phyloP scores from a whole-genome alignment of 1,140 invertebrate species.

The Drosophila aff. region DNA sequence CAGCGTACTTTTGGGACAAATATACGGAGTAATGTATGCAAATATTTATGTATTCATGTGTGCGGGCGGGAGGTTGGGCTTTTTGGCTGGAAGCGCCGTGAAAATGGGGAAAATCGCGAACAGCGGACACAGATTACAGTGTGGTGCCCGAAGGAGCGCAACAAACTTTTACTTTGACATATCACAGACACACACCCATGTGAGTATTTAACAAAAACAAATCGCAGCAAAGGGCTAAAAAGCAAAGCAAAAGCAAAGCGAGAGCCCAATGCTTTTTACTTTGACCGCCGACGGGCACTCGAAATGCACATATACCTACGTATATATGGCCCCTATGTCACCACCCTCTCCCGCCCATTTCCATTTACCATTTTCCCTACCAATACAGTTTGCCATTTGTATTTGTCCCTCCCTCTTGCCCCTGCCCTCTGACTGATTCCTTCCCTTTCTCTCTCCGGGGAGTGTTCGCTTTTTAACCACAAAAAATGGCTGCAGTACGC shows the following conservation, averaged over 20 bases:
- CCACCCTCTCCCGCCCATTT: constrained; percentile 2
- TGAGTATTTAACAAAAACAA: constrained; percentile 50
- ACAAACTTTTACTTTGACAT: constrained; percentile 80
- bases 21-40: constrained; percentile 55
- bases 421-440: constrained; percentile 1
- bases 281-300: constrained; percentile 77
- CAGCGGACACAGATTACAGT: constrained; percentile 77
- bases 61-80: not conserved
- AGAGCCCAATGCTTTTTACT: constrained; percentile 64
- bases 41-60: constrained; percentile 54
- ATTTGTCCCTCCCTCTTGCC: constrained; percentile 22
- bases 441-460: constrained; percentile 17
- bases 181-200: constrained; percentile 37
- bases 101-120: constrained; percentile 71
- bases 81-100: constrained; percentile 44
- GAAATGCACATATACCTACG: constrained; percentile 50
- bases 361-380: constrained; percentile 8
- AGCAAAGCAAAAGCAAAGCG: constrained; percentile 58
- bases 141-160: constrained; percentile 67
- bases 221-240: constrained; percentile 26
- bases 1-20: constrained; percentile 72
- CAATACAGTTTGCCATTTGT: constrained; percentile 33
- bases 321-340: constrained; percentile 6
- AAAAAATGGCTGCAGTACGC: constrained; percentile 73
- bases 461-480: constrained; percentile 66